Evolutionary conservation across 2,888 invertebrate species (phyloP).

Genomic region (Drosophila melanosoma): DNA sequence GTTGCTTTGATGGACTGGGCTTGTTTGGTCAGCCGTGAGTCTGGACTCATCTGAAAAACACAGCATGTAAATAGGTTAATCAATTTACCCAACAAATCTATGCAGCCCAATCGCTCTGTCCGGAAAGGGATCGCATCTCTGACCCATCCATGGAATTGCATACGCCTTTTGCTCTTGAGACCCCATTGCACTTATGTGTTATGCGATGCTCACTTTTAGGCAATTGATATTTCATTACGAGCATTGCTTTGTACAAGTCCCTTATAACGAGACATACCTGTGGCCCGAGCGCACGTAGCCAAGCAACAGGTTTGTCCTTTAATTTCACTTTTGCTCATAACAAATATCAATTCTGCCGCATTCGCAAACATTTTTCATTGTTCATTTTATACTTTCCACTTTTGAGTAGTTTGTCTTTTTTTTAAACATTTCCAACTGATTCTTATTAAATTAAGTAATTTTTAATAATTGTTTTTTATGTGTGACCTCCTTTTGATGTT

Average conservation of each 20-base stretch:
- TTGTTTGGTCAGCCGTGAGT: slow-evolving; percentile 19
- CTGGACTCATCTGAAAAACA: slow-evolving; percentile 61
- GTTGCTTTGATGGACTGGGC: slow-evolving; percentile 3
- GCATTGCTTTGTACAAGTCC: not conserved
- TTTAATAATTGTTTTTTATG: not conserved
- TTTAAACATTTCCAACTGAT: not conserved
- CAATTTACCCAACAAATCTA: not conserved
- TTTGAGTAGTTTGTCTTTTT: not conserved
- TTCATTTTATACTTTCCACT: not conserved
- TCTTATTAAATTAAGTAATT: not conserved
- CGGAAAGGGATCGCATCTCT: not conserved
- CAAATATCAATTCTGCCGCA: slow-evolving; percentile 4
- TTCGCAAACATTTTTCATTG: not conserved
- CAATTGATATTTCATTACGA: slow-evolving; percentile 8
- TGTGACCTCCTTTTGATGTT: too few relatives aligned
- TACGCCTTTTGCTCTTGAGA: not conserved
- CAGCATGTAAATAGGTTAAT: slow-evolving; percentile 61
- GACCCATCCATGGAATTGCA: slow-evolving; percentile 10
- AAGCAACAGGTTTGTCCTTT: slow-evolving; percentile 49
- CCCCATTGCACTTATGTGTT: not conserved
- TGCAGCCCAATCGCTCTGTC: not conserved
- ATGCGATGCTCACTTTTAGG: slow-evolving; percentile 18
- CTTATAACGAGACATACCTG: slow-evolving; percentile 15
- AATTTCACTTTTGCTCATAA: slow-evolving; percentile 2
- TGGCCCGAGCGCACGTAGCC: slow-evolving; percentile 13